These are phyloP conservation scores for Listrodromus nycthemerus DNA, from an alignment of 2,888 invertebrate species.

Conservation along the genomic window DNA sequence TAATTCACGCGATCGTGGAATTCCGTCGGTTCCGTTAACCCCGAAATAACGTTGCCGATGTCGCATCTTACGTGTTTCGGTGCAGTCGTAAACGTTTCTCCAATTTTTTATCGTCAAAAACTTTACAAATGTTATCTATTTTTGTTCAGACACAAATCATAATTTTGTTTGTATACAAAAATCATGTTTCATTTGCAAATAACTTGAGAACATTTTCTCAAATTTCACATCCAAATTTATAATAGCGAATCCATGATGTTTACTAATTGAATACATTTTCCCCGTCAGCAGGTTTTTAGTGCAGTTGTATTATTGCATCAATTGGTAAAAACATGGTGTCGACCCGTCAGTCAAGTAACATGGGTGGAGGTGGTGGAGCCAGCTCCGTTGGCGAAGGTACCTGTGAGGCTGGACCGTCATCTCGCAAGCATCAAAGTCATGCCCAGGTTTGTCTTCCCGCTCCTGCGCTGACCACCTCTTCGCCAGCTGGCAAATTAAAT, in stretches of 20 bases:
- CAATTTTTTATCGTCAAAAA: no score
- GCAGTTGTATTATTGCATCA: constrained; percentile 35
- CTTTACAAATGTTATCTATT: not conserved
- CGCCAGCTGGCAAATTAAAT: constrained; percentile 76
- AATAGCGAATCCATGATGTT: not conserved
- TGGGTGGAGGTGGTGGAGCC: constrained; percentile 82
- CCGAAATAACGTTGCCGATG: constrained; percentile 45
- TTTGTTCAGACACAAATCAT: not conserved
- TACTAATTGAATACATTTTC: constrained; percentile 18
- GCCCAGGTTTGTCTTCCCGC: constrained; percentile 67
- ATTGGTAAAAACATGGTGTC: constrained; percentile 84
- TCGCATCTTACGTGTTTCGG: constrained; percentile 3
- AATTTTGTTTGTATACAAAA: not conserved
- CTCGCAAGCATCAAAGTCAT: constrained; percentile 76
- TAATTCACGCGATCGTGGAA: constrained; percentile 31
- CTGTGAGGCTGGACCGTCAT: constrained; percentile 75
- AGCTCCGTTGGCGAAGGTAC: constrained; percentile 77
- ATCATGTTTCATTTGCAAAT: not conserved
- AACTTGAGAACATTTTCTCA: not conserved
- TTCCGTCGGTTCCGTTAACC: constrained; percentile 40
- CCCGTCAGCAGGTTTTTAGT: constrained; percentile 65
- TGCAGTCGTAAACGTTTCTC: not conserved
- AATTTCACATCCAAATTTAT: not conserved
- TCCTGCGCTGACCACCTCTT: constrained; percentile 64
- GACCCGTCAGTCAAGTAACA: constrained; percentile 86